Percentiles rank a stretch among this genome's conserved stretches.
Evolutionary conservation across 1,140 invertebrate species (phyloP).

Genomic region (Goniozus legneri): DNA sequence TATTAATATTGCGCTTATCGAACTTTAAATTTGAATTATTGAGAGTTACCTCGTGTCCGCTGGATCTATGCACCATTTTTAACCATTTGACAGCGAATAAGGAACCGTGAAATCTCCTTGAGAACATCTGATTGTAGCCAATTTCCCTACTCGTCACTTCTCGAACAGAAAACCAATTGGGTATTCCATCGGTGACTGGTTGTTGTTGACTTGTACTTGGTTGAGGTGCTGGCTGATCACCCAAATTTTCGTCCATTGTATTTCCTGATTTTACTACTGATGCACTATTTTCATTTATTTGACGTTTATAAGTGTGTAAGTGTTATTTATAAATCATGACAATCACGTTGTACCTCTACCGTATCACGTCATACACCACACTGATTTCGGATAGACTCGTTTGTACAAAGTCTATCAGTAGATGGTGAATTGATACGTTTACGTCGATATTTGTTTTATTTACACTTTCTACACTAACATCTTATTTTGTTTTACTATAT

Average conservation of each 20-base stretch:
- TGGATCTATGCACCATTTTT: constrained; percentile 73
- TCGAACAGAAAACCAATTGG: constrained; percentile 64
- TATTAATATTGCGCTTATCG: no score
- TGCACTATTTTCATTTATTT: constrained; percentile 41
- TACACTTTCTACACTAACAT: no score
- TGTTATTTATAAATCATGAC: not conserved
- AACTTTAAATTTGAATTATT: constrained; percentile 3
- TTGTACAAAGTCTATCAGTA: not conserved
- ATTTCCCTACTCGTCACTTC: constrained; percentile 64
- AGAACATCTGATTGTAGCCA: constrained; percentile 62
- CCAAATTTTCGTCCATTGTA: constrained; percentile 36
- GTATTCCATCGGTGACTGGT: no score
- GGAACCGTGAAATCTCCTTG: constrained; percentile 74
- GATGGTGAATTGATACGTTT: not conserved
- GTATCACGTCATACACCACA: not conserved
- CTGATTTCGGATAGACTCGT: constrained; percentile 12
- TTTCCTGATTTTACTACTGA: constrained; percentile 37
- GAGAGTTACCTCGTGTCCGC: constrained; percentile 61
- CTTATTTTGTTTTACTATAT: no score
- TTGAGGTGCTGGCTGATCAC: constrained; percentile 36
- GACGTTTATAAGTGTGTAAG: constrained; percentile 4
- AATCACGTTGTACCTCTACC: not conserved
- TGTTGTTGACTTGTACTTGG: not conserved
- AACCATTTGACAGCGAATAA: constrained; percentile 78
- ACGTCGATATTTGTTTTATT: not conserved